Evolutionary conservation across 2,888 invertebrate genomes (phyloP), one percentile per base, ranked within the genome.

Genomic region (Cryptus viduatorius): DNA sequence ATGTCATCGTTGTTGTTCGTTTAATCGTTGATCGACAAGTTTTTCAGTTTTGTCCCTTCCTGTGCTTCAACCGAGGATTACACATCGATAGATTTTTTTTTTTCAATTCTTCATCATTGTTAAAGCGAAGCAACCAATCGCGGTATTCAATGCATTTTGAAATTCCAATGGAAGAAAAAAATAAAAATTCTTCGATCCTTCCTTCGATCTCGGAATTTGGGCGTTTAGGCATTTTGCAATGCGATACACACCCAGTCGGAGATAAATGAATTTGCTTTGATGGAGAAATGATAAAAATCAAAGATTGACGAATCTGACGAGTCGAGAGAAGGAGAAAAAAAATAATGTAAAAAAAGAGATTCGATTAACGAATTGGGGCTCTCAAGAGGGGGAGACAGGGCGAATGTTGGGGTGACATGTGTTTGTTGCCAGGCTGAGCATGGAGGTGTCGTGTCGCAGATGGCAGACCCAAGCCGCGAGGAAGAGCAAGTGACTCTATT

Each of bases 381-480:
- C 24, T 24, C 24, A 3, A 24, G 24, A 24, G 24, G 24, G 24
- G 24, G 92, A 93, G 92, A 89, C 90, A 92, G 93, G 92, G 93
- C 92, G 91, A 92, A 90, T 88, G 89, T 90, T 87, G 91, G 90
- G 92, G 92, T 93, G 93, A 93, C 92, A 89, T 91, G 93, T 93
- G 93, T 96, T 96, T 95, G 95, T 95, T 95, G 95, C 95, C 95
- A 96, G 96, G 95, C 96, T 96, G 96, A 96, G 95, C 95, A 95
- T 94, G 94, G 95, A 94, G 94, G 94, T 95, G 94, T 95, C 95
- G 94, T 95, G 95, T 95, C 96, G 95, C 98, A 98, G 97, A 98
- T 98, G 98, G 98, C 98, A 95, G 99, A 99, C 95, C 98, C 98
- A 94, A 97, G 97, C 94, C 97, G 98, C 93, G 98, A 98, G 95